These are phyloP conservation scores for Tragelaphus imberbis DNA, from an alignment of 2,113 vertebrate species.

Conservation along the genomic window DNA sequence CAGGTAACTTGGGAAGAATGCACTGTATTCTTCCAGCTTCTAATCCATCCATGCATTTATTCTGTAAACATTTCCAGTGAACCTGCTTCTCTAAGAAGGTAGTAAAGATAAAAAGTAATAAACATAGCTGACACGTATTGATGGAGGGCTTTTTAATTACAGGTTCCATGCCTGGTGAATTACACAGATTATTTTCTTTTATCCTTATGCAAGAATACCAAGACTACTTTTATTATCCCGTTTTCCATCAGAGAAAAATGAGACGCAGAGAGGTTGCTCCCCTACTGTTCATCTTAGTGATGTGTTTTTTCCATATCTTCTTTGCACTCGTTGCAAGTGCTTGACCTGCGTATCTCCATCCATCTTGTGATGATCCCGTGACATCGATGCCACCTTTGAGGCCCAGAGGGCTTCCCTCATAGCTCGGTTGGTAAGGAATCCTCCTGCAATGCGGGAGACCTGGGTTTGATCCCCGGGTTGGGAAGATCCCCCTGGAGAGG, in stretches of 20 bases:
- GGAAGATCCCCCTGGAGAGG: no score
- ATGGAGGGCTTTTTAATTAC: accelerated
- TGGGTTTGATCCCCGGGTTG: no score
- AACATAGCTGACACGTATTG: accelerated
- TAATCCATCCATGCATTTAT: neutral
- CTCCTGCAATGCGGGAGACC: no score
- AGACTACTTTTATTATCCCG: no score
- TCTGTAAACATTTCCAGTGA: neutral
- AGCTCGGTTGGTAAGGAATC: no score
- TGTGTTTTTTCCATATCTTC: accelerated
- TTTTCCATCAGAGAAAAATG: neutral
- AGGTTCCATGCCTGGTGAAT: no score
- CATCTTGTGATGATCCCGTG: no score
- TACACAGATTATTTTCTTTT: accelerated
- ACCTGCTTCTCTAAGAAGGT: neutral
- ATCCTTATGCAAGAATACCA: accelerated
- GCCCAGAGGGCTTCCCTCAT: no score
- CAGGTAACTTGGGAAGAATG: neutral
- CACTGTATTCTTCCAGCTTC: neutral
- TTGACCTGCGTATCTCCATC: no score
- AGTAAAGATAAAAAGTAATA: accelerated
- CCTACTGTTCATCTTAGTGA: accelerated
- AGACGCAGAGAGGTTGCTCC: neutral
- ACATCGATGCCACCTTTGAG: no score
- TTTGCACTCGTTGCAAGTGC: no score